Conservation (phyloP, 2,113 vertebrate genomes). For the Irena cyanogastra region DNA sequence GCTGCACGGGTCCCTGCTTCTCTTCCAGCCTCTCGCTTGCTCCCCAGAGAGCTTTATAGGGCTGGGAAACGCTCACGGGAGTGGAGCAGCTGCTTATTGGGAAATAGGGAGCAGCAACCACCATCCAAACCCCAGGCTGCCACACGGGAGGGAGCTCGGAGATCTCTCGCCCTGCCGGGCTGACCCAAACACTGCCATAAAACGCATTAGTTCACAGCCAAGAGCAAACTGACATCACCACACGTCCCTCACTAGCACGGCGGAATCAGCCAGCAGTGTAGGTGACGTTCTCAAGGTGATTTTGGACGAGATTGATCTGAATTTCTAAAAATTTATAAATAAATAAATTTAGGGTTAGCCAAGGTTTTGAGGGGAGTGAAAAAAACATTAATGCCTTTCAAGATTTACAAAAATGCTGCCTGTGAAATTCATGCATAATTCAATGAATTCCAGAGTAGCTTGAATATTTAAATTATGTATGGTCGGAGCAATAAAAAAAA, state of each 20-base stretch:
- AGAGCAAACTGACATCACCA: background rate
- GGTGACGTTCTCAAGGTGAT: background rate
- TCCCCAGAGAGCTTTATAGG: background rate
- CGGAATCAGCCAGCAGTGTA: rapidly evolving
- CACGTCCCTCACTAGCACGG: rapidly evolving
- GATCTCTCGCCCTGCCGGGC: background rate
- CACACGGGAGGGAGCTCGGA: rapidly evolving
- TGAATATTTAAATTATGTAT: slow-evolving; percentile 76
- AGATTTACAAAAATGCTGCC: slow-evolving; percentile 34
- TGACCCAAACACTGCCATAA: background rate
- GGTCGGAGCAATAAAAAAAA: slow-evolving; percentile 71
- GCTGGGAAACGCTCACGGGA: background rate
- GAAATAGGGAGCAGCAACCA: too few relatives aligned
- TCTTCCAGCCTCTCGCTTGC: background rate
- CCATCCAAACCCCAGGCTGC: too few relatives aligned
- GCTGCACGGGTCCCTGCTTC: background rate
- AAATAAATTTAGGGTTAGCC: background rate
- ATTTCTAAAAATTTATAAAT: background rate
- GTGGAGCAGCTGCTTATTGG: too few relatives aligned
- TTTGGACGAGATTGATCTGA: background rate
- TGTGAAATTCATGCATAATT: slow-evolving; percentile 61
- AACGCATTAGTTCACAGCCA: background rate
- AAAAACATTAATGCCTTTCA: background rate
- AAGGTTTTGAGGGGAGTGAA: background rate
- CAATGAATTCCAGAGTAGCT: slow-evolving; percentile 47